These are phyloP conservation scores for Acrocera orbiculus DNA, from an alignment of 2,888 invertebrate genomes.

Conservation along the genomic window DNA sequence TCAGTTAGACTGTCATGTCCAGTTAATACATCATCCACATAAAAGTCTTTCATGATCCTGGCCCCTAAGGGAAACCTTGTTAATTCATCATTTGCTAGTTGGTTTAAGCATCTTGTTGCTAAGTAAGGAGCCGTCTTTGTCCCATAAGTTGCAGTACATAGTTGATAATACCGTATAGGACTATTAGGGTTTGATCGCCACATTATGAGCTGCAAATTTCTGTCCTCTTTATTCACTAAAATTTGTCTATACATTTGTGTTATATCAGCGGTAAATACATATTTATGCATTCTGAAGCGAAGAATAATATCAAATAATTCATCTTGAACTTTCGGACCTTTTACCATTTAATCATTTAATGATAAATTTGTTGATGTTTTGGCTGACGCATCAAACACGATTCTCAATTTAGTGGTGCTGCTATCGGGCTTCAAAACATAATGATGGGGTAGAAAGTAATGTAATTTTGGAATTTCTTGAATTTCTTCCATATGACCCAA, in stretches of 20 bases:
- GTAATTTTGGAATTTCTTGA: too few relatives aligned
- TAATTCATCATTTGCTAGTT: not conserved
- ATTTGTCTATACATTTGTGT: not conserved
- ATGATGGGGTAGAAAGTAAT: slow-evolving; percentile 1
- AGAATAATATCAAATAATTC: not conserved
- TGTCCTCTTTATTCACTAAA: not conserved
- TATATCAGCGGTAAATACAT: not conserved
- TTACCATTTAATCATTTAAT: not conserved
- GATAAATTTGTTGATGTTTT: not conserved
- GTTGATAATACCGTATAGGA: slow-evolving; percentile 25
- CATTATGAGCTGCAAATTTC: not conserved
- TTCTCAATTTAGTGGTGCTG: not conserved
- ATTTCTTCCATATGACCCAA: too few relatives aligned
- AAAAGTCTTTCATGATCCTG: not conserved
- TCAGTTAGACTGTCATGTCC: not conserved
- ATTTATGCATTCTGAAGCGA: not conserved
- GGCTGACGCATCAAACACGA: not conserved
- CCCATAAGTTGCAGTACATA: not conserved
- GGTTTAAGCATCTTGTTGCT: not conserved
- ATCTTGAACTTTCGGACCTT: not conserved
- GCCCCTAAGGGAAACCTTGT: not conserved
- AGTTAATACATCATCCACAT: not conserved
- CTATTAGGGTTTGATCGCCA: not conserved
- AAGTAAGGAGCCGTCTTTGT: not conserved
- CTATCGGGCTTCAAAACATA: not conserved